Percentiles rank a stretch among this genome's conserved stretches.
Evolutionary conservation across 2,113 vertebrate species (phyloP).

Genomic region (Microtus ochrogaster): DNA sequence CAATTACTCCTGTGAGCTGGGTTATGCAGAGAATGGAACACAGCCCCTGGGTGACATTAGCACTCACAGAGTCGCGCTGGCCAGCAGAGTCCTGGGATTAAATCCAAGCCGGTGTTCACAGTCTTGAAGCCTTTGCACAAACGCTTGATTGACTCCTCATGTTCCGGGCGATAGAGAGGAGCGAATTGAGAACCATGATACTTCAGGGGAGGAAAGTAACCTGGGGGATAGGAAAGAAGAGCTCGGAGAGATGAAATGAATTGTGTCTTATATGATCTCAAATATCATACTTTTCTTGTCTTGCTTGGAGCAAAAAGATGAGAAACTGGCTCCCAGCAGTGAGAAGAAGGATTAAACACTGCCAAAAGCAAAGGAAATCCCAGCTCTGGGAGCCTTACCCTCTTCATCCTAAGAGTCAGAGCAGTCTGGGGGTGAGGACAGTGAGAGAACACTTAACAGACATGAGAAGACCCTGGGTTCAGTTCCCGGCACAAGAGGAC

Average conservation of each 20-base stretch:
- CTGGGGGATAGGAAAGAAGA: conserved; percentile 12
- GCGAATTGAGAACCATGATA: not conserved
- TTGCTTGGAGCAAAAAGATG: conserved; percentile 59
- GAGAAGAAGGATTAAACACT: not conserved
- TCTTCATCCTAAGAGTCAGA: not conserved
- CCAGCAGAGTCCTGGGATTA: not conserved
- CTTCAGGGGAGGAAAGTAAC: not conserved
- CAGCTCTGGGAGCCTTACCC: not conserved
- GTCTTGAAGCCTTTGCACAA: not conserved
- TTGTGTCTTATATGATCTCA: conserved; percentile 23
- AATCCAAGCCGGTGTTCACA: not conserved
- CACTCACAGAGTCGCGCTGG: not conserved
- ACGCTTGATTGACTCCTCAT: not conserved
- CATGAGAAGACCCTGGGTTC: not conserved
- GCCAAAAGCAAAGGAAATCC: not conserved
- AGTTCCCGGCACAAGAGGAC: not conserved
- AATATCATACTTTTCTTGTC: conserved; percentile 38
- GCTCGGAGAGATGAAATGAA: conserved; percentile 24
- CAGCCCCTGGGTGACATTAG: fast-evolving
- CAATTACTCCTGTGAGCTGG: not conserved
- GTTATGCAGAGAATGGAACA: not conserved
- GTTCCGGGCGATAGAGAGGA: not conserved
- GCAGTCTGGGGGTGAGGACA: fast-evolving
- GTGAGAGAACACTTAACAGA: not conserved
- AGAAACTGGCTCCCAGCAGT: not conserved